Evolutionary conservation across 2,797 vertebrate species (phyloP).

Genomic region (Oreochromis grahami): DNA sequence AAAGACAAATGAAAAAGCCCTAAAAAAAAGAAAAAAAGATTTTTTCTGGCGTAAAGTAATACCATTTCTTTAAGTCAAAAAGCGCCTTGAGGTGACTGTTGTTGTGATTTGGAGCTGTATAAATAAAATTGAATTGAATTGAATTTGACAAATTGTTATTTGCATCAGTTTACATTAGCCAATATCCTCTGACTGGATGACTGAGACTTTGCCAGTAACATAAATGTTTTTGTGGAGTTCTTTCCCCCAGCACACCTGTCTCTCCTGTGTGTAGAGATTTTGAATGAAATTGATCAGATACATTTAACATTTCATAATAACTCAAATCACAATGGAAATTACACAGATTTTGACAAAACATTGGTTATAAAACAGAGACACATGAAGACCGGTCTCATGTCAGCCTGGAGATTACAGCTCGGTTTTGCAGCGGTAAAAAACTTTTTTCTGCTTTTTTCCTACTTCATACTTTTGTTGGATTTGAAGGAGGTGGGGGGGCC

Average conservation of each 20-base stretch:
- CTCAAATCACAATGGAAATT: neutral
- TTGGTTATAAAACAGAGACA: neutral
- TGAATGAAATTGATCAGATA: neutral
- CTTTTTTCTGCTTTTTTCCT: too few species aligned
- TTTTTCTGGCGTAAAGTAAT: rapidly evolving
- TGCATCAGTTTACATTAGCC: neutral
- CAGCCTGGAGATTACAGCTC: neutral
- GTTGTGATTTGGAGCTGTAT: too few species aligned
- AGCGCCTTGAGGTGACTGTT: too few species aligned
- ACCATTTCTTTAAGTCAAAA: neutral
- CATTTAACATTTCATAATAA: neutral
- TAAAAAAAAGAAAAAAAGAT: rapidly evolving
- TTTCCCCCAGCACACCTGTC: neutral
- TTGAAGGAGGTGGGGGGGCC: too few species aligned
- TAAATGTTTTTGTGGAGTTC: neutral
- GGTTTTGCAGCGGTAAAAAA: neutral
- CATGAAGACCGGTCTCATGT: rapidly evolving
- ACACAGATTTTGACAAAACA: neutral
- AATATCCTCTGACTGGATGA: neutral
- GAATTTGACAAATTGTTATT: neutral
- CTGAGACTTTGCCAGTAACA: neutral
- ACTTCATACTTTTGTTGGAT: too few species aligned
- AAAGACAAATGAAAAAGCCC: neutral
- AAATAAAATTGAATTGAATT: too few species aligned
- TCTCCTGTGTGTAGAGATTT: neutral